Base-by-base conservation (phyloP, 2,888 invertebrate genomes). In the Myopa tessellatipennis region DNA sequence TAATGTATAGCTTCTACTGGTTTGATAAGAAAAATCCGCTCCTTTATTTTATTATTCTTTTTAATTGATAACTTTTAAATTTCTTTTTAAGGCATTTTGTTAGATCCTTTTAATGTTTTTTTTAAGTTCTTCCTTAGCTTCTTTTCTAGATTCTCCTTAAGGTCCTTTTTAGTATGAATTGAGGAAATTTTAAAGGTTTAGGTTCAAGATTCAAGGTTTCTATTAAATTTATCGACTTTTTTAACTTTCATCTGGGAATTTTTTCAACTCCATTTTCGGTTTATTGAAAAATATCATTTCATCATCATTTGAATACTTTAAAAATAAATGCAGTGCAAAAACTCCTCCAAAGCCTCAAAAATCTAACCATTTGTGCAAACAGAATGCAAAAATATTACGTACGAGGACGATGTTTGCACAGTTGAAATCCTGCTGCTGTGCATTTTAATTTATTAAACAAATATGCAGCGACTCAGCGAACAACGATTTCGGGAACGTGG, bases 391-490 rank as follows among this genome's bases (percentile, higher is more conserved):
- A 55, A 70, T 36, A 65, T 74, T 65, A 63, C 36, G 45, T 45
- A 45, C 45, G 45, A 6, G 45, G 7, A 45, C 61, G 26, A n/a
- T 61, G 40, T 74, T 74, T 74, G 52, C 50, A 61, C 72, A 69
- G 16, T 76, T 38, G 18, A 75, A 67, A 60, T 60, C 65, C 40
- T n/a, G 55, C 58, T 60, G 60, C 45, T 18, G 63, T 63, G 71
- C 63, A 70, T 71, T 76, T 72, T 77, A 72, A 72, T 77, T 77
- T 77, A 45, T 38, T 65, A 67, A 72, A 76, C 55, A 77, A 67
- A 77, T 72, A 77, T 50, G 36, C 55, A 3, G 45, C 45, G 45
- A 77, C 26, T 45, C 55, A 45, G 45, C 45, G 45, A 45, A 58
- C 2, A 8, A 40, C 69, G 50, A 16, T 70, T 70, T 52, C 26